phyloP scores from a whole-genome alignment of 2,113 vertebrate genomes.

The Meleagris gallopavo region DNA sequence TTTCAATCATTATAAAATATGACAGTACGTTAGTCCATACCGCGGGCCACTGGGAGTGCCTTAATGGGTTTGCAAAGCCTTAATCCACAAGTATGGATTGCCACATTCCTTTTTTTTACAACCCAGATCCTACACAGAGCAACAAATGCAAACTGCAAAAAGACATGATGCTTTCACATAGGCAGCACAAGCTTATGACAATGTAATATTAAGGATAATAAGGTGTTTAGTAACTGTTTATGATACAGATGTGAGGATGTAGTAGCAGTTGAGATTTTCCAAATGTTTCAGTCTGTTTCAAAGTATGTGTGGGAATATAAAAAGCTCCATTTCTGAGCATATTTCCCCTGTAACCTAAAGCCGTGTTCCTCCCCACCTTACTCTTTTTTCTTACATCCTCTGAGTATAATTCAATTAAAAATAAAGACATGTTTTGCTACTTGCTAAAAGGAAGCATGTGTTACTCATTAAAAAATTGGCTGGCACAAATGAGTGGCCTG shows the following conservation, averaged over 20 bases:
- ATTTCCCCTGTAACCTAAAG: constrained; percentile 31
- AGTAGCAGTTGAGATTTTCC: constrained; percentile 7
- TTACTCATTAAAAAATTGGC: constrained; percentile 40
- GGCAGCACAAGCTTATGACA: background rate
- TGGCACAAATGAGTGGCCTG: constrained; percentile 25
- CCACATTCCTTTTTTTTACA: background rate
- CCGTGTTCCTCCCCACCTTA: background rate
- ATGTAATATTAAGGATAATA: background rate
- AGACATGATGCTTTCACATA: background rate
- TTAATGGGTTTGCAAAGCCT: background rate
- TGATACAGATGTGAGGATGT: constrained; percentile 2
- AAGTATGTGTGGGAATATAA: background rate
- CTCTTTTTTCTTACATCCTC: constrained; percentile 30
- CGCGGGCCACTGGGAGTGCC: background rate
- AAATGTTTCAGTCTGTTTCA: background rate
- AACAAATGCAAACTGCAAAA: background rate
- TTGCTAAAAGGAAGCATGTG: constrained; percentile 51
- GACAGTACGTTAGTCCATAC: background rate
- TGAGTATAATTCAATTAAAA: constrained; percentile 64
- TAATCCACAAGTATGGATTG: background rate
- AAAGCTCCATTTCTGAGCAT: background rate
- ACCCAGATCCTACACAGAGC: background rate
- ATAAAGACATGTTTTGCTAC: constrained; percentile 47
- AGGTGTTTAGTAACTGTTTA: constrained; percentile 61
- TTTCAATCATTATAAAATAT: background rate